Evolutionary conservation across 2,113 vertebrate species (phyloP), one percentile per base, ranked within the genome.

Genomic region (Mirounga angustirostris): DNA sequence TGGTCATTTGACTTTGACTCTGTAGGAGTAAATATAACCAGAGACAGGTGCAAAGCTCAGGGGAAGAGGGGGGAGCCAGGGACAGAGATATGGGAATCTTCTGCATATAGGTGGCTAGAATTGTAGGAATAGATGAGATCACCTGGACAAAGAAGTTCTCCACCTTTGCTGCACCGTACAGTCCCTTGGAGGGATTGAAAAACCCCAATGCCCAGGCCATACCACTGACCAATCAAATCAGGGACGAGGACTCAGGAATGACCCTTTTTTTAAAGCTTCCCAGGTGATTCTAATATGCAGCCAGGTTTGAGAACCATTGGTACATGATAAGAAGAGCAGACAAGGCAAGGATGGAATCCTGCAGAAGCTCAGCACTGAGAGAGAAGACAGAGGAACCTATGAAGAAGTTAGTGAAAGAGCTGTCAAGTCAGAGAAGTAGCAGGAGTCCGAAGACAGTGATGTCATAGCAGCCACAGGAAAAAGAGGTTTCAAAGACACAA

Each of bases 1-100:
- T 78, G 43, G 16, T 63, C 61, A 94, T 74, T 36, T 94, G 54
- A 56, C 73, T 90, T 94, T 71, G 91, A 59, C n/a, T 90, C n/a
- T 91, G 22, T 50, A 91, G 36, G 73, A 7, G 21, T 91, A 65
- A 96, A 80, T 33, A 46, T 71, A 78, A 85, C 78, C 73, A 94
- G 40, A 65, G 59, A 74, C 18, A 36, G 21, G 22, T 74, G 21
- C 69, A 71, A 21, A 71, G 18, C 63, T 65, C 63, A 15, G 63
- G 13, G 63, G 28, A 65, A 33, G 30, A 33, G 30, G 28, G 14
- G 63, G 63, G 11, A 65, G 30, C 63, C 63, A 67, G 30, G 30
- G 63, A 7, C 30, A 67, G 63, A 67, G 30, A 30, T 67, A 6
- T 33, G 33, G 63, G 63, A 67, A 15, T 67, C 63, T 67, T 67